Percentiles rank a stretch among this genome's conserved stretches.
phyloP scores from a whole-genome alignment of 2,888 invertebrate genomes.

The Oligia latruncula region DNA sequence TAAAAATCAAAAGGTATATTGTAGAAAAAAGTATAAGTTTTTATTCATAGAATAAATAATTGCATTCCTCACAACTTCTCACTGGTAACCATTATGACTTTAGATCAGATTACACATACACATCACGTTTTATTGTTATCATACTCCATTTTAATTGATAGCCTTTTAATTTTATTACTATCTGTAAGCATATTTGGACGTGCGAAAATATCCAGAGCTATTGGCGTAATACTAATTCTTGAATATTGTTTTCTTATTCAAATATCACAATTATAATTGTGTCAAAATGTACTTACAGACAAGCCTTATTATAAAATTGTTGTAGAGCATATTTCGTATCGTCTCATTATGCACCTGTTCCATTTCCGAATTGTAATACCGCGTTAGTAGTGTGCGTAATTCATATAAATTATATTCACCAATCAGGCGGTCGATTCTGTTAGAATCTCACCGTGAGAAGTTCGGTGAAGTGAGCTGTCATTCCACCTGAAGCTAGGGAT shows the following conservation, averaged over 20 bases:
- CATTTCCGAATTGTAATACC: conserved; percentile 20
- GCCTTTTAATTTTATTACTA: conserved; percentile 44
- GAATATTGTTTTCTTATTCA: conserved; percentile 39
- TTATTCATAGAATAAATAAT: conserved; percentile 89
- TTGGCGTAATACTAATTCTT: conserved; percentile 22
- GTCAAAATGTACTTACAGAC: conserved; percentile 59
- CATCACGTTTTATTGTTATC: conserved; percentile 43
- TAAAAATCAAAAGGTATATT: conserved; percentile 37
- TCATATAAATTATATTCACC: conserved; percentile 31
- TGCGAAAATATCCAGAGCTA: conserved; percentile 35
- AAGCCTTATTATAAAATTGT: conserved; percentile 44
- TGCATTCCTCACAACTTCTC: conserved; percentile 67
- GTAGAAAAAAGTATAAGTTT: conserved; percentile 67
- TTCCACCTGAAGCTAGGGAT: too few relatives aligned
- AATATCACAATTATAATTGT: conserved; percentile 61
- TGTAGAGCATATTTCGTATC: conserved; percentile 52
- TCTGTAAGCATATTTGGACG: conserved; percentile 47
- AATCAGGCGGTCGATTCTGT: conserved; percentile 37
- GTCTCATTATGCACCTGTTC: conserved; percentile 29
- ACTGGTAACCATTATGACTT: conserved; percentile 77
- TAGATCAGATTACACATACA: conserved; percentile 65
- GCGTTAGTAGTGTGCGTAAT: neutral
- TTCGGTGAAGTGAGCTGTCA: too few relatives aligned
- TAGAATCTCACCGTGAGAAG: too few relatives aligned
- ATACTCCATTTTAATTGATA: conserved; percentile 49